phyloP scores from a whole-genome alignment of 2,888 invertebrate genomes.

The Phragmatobia fuliginosa region DNA sequence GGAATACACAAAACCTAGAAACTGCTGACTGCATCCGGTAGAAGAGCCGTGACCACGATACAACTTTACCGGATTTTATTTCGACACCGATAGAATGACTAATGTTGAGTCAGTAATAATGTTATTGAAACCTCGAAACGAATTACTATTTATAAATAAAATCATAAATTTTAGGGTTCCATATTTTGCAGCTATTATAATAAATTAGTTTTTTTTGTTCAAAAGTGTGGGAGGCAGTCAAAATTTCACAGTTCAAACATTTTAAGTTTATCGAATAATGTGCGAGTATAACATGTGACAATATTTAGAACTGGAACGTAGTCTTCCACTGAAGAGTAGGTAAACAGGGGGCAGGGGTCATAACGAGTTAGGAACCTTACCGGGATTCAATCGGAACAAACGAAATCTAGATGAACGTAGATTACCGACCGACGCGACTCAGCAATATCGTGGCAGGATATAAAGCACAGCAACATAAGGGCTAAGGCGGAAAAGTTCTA shows the following conservation, averaged over 20 bases:
- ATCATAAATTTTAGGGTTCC: slow-evolving; percentile 7
- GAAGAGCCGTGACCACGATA: slow-evolving; percentile 27
- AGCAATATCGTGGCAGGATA: not conserved
- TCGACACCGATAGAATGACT: slow-evolving; percentile 33
- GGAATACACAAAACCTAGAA: slow-evolving; percentile 28
- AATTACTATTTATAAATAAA: slow-evolving; percentile 21
- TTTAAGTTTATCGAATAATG: not conserved
- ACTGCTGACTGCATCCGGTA: slow-evolving; percentile 38
- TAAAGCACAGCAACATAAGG: not conserved
- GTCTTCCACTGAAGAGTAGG: too few species aligned
- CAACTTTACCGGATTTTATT: slow-evolving; percentile 28
- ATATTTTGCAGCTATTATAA: not conserved
- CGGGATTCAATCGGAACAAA: not conserved
- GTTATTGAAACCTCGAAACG: slow-evolving; percentile 23
- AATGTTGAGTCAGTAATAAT: slow-evolving; percentile 15
- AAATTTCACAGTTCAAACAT: not conserved
- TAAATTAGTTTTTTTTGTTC: not conserved
- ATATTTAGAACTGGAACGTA: too few species aligned
- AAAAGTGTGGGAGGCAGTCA: not conserved
- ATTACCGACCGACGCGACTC: not conserved
- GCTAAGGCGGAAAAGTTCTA: not conserved
- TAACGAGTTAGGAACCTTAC: not conserved
- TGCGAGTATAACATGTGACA: too few species aligned
- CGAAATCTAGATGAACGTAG: not conserved
- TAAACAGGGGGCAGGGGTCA: too few species aligned